A percentile compares a stretch with the other conserved stretches of the same genome.
phyloP scores from a whole-genome alignment of 2,888 invertebrate species.

The Plagodis dolabraria region DNA sequence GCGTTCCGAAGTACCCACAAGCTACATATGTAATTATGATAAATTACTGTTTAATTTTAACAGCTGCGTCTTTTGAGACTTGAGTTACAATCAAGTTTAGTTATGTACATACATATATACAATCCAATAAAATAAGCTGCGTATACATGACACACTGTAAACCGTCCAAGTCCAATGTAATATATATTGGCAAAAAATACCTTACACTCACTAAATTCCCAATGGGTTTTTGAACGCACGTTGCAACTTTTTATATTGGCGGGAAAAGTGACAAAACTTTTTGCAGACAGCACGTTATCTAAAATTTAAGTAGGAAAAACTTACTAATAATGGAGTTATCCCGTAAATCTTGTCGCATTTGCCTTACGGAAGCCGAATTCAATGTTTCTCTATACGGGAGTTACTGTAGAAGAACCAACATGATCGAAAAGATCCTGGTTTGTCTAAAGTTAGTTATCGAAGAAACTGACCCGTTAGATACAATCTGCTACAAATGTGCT shows the following conservation, averaged over 20 bases:
- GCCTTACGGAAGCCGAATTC: slow-evolving; percentile 69
- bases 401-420: slow-evolving; percentile 61
- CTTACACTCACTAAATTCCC: neutral
- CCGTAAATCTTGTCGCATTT: slow-evolving; percentile 66
- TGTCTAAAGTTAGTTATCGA: slow-evolving; percentile 69
- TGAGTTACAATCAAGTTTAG: too few species aligned
- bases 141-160: slow-evolving; percentile 67
- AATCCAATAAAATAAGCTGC: slow-evolving; percentile 22
- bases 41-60: neutral
- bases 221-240: slow-evolving; percentile 27
- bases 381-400: slow-evolving; percentile 67
- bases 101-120: neutral
- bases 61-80: neutral
- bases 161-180: slow-evolving; percentile 70
- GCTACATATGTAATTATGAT: neutral
- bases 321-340: slow-evolving; percentile 61
- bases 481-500: slow-evolving; percentile 73
- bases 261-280: slow-evolving; percentile 40
- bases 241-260: slow-evolving; percentile 28
- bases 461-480: slow-evolving; percentile 60
- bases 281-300: neutral
- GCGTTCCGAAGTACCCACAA: slow-evolving; percentile 5
- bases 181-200: slow-evolving; percentile 59
- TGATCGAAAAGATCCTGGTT: slow-evolving; percentile 67
- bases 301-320: neutral